Evolutionary conservation across 2,113 vertebrate species (phyloP).

Genomic region (Halichoerus grypus): DNA sequence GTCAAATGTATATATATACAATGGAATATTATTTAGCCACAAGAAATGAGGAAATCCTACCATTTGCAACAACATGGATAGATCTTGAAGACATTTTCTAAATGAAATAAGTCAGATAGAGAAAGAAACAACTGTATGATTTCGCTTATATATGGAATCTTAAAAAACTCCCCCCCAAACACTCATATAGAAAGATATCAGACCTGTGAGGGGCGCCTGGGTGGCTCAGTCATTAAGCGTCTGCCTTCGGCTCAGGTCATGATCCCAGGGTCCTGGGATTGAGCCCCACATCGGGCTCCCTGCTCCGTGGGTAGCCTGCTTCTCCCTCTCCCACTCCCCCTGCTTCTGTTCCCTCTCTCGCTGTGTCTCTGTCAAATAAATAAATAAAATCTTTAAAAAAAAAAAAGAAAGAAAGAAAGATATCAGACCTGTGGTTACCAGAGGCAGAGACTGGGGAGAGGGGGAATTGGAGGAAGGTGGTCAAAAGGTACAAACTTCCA

Average conservation of each 20-base stretch:
- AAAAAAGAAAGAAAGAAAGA: background rate
- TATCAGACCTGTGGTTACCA: background rate
- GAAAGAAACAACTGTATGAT: background rate
- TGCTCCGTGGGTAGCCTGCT: no score
- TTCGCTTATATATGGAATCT: background rate
- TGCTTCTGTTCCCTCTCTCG: no score
- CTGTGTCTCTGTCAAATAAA: no score
- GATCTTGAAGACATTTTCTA: background rate
- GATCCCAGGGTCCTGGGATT: no score
- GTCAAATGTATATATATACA: background rate
- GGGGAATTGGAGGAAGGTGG: background rate
- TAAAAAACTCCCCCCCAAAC: background rate
- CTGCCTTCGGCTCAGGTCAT: no score
- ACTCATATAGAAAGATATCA: background rate
- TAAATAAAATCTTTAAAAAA: no score
- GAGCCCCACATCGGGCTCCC: no score
- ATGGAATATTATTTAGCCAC: background rate
- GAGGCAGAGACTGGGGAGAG: background rate
- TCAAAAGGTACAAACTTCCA: background rate
- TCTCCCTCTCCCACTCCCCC: no score
- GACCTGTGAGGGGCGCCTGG: no score
- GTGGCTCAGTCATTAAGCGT: no score
- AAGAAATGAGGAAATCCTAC: background rate
- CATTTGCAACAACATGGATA: background rate
- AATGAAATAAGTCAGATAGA: background rate